Evolutionary conservation across 64 coral and sea anemone species (phyloP).

Genomic region (Montipora efflorescens): DNA sequence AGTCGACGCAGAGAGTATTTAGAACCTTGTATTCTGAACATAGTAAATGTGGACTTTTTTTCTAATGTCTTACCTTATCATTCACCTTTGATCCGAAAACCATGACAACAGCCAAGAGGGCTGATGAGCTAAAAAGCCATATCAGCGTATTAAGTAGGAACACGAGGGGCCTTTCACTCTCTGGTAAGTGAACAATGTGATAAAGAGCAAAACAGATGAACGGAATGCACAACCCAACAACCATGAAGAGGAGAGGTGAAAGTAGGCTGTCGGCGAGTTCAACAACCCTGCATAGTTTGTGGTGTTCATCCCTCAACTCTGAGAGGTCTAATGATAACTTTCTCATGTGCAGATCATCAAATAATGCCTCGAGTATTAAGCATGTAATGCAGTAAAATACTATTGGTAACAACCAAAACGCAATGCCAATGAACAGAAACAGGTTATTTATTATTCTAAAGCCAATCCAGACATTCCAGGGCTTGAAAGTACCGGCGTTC

Average conservation of each 20-base stretch:
- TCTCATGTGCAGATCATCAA: background rate
- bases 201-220: constrained; percentile 6
- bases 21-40: background rate
- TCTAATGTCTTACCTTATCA: constrained; percentile 1
- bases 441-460: background rate
- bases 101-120: background rate
- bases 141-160: background rate
- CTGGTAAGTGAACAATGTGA: background rate
- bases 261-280: background rate
- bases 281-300: background rate
- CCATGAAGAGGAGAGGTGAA: background rate
- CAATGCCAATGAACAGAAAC: background rate
- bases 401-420: constrained; percentile 17
- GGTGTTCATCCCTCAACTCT: background rate
- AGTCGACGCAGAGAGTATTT: too few relatives aligned
- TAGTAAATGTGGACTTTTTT: background rate
- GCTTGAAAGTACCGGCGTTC: background rate
- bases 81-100: background rate
- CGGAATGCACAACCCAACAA: background rate
- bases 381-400: constrained; percentile 14
- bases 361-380: background rate
- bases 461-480: constrained; percentile 11
- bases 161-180: background rate
- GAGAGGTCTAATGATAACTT: background rate
- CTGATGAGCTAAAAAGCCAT: background rate